Conservation (phyloP, 2,888 invertebrate species). For the Tinea pellionella region DNA sequence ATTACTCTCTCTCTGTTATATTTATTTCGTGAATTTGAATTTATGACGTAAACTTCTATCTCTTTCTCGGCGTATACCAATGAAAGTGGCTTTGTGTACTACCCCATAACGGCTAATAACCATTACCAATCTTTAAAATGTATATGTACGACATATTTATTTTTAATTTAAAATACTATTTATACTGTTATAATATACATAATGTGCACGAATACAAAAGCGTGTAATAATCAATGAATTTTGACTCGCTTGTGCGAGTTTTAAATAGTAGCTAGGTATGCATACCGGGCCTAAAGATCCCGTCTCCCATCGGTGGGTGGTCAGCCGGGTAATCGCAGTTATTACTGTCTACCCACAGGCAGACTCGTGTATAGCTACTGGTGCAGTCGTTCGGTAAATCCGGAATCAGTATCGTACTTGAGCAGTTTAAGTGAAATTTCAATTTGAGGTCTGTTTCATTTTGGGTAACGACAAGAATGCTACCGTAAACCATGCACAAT, state of each 20-base stretch:
- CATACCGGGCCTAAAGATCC: not conserved
- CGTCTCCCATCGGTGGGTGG: constrained; percentile 27
- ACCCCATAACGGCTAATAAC: no score
- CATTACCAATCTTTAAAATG: no score
- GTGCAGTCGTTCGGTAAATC: constrained; percentile 19
- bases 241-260: not conserved
- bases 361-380: constrained; percentile 31
- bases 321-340: constrained; percentile 32
- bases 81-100: no score
- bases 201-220: not conserved
- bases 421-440: not conserved
- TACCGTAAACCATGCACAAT: no score
- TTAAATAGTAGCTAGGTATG: not conserved
- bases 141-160: no score
- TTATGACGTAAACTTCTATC: no score
- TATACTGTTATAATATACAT: not conserved
- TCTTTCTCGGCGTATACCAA: no score
- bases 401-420: not conserved
- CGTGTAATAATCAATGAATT: not conserved
- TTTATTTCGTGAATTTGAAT: no score
- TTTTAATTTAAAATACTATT: no score
- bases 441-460: not conserved
- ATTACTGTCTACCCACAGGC: constrained; percentile 32
- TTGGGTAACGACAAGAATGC: not conserved
- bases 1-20: no score